phyloP scores from a whole-genome alignment of 1,140 invertebrate species.

The Platyscapa corneri region DNA sequence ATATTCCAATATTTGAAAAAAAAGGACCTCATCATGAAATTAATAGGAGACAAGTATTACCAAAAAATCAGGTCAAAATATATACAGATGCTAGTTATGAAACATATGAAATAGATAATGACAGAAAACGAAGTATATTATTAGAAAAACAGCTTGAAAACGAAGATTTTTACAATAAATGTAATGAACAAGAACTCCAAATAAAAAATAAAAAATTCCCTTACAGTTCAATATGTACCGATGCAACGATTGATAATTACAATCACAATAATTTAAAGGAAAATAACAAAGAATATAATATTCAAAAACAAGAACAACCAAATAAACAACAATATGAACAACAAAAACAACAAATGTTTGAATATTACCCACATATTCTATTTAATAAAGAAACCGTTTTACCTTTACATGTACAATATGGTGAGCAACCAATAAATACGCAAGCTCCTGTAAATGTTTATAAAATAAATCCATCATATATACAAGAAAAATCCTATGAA shows the following conservation, averaged over 20 bases:
- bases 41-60: neutral
- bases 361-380: neutral
- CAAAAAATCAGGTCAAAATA: neutral
- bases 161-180: neutral
- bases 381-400: neutral
- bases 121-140: neutral
- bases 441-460: neutral
- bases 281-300: constrained; percentile 21
- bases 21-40: neutral
- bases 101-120: neutral
- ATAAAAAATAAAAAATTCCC: constrained; percentile 22
- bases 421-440: constrained; percentile 9
- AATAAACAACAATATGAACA: neutral
- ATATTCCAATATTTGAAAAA: constrained; percentile 47
- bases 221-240: neutral
- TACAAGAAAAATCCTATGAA: neutral
- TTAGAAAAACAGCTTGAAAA: neutral
- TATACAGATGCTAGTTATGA: neutral
- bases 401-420: neutral
- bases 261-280: neutral
- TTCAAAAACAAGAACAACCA: too few species aligned
- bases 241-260: neutral
- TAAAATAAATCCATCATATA: neutral
- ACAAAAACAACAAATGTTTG: neutral
- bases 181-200: constrained; percentile 8